Conservation (phyloP, 2,888 invertebrate species). For the Harpalus rufipes region DNA sequence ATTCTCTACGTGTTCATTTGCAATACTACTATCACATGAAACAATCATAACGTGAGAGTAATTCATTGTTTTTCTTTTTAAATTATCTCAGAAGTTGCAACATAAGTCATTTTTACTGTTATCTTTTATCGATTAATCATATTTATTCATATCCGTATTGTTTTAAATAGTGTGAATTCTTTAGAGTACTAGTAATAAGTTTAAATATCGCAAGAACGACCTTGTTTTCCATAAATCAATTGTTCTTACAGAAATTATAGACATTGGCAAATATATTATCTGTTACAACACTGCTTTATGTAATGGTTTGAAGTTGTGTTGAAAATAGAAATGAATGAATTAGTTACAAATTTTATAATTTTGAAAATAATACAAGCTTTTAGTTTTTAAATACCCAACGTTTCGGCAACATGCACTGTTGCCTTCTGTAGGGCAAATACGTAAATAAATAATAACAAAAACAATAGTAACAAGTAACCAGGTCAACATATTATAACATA, state of each 20-base stretch:
- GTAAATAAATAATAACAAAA: too few relatives aligned
- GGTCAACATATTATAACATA: too few relatives aligned
- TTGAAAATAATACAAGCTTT: too few relatives aligned
- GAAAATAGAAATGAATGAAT: too few relatives aligned
- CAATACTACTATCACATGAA: conserved; percentile 37
- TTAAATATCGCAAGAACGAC: neutral
- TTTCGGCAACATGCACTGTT: too few relatives aligned
- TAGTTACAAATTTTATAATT: too few relatives aligned
- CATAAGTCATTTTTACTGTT: conserved; percentile 39
- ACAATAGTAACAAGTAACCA: too few relatives aligned
- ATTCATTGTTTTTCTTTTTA: conserved; percentile 20
- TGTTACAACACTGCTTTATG: neutral
- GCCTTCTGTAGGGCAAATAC: too few relatives aligned
- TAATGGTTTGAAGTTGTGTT: neutral
- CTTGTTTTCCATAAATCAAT: neutral
- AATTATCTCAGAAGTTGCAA: conserved; percentile 36
- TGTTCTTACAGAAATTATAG: neutral
- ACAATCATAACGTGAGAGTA: conserved; percentile 45
- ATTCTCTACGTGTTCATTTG: conserved; percentile 6
- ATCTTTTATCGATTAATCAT: conserved; percentile 44
- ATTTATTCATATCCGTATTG: conserved; percentile 26
- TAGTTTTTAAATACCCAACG: too few relatives aligned
- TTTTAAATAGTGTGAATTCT: conserved; percentile 20
- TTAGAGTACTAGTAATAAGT: conserved; percentile 7
- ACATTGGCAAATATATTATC: neutral